phyloP scores from a whole-genome alignment of 2,797 vertebrate species.

The Balearica regulorum region DNA sequence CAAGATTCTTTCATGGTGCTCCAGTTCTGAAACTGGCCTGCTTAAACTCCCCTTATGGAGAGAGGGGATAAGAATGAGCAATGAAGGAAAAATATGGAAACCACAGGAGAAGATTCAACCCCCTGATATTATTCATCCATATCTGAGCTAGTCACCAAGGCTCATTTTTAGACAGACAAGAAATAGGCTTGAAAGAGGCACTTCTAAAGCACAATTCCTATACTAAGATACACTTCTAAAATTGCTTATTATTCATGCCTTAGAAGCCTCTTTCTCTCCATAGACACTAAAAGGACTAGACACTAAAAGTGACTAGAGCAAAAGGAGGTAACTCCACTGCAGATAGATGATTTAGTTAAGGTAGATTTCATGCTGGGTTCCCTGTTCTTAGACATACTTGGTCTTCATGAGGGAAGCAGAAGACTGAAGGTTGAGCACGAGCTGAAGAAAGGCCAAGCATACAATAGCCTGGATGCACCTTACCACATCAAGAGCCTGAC shows the following conservation, averaged over 20 bases:
- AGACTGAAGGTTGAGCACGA: neutral
- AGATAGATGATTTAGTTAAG: neutral
- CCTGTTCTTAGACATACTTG: neutral
- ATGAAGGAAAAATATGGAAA: neutral
- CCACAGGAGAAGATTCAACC: neutral
- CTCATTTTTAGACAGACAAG: neutral
- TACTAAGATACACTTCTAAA: neutral
- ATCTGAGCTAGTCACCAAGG: neutral
- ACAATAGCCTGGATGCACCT: neutral
- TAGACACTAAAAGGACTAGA: neutral
- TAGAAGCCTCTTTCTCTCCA: neutral
- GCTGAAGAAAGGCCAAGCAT: neutral
- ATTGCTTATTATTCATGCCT: neutral
- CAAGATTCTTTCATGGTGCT: neutral
- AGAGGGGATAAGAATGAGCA: neutral
- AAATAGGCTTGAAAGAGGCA: neutral
- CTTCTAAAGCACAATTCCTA: neutral
- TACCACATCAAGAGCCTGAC: neutral
- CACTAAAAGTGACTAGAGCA: neutral
- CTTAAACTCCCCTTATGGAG: neutral
- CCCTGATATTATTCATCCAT: neutral
- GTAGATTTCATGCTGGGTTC: neutral
- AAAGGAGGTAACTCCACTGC: neutral
- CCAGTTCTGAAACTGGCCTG: neutral
- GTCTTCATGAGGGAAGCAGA: neutral